These are phyloP conservation scores for Melanerpes aurifrons DNA, from an alignment of 2,113 vertebrate species.

Conservation along the genomic window DNA sequence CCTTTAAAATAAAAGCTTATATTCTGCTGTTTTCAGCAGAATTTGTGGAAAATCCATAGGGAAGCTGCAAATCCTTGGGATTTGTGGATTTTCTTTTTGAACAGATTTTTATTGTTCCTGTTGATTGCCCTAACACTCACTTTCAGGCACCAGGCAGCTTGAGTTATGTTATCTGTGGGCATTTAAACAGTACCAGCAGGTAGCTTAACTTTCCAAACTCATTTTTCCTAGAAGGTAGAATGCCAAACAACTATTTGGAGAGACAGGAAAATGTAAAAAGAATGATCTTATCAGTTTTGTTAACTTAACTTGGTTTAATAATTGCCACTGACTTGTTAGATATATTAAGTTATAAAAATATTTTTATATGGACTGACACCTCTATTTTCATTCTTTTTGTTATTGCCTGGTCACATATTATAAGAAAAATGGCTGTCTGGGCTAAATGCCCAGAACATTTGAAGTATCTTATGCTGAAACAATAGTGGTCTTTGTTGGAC, in stretches of 20 bases:
- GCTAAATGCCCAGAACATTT: constrained; percentile 82
- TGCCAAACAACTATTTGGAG: constrained; percentile 43
- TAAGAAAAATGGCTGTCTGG: constrained; percentile 84
- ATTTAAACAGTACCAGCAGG: constrained; percentile 67
- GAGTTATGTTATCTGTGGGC: constrained; percentile 62
- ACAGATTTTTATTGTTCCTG: constrained; percentile 66
- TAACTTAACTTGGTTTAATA: constrained; percentile 72
- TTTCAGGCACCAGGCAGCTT: constrained; percentile 48
- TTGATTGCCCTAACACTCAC: constrained; percentile 58
- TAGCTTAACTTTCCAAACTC: constrained; percentile 55
- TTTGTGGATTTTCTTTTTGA: constrained; percentile 64
- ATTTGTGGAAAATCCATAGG: constrained; percentile 55
- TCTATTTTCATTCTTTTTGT: constrained; percentile 78
- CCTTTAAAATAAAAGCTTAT: constrained; percentile 60
- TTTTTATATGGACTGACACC: constrained; percentile 79
- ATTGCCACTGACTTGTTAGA: constrained; percentile 73
- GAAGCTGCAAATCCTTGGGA: constrained; percentile 53
- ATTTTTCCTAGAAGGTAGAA: constrained; percentile 26
- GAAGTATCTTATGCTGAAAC: constrained; percentile 81
- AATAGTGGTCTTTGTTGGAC: constrained; percentile 85
- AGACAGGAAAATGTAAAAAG: constrained; percentile 34
- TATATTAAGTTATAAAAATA: constrained; percentile 78
- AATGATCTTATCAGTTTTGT: constrained; percentile 67
- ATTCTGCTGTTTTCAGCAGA: constrained; percentile 62
- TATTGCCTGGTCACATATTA: constrained; percentile 78